A percentile compares a stretch with the other conserved stretches of the same genome.
These are phyloP conservation scores for Hippotragus niger DNA, from an alignment of 2,113 vertebrate genomes.

Conservation along the genomic window DNA sequence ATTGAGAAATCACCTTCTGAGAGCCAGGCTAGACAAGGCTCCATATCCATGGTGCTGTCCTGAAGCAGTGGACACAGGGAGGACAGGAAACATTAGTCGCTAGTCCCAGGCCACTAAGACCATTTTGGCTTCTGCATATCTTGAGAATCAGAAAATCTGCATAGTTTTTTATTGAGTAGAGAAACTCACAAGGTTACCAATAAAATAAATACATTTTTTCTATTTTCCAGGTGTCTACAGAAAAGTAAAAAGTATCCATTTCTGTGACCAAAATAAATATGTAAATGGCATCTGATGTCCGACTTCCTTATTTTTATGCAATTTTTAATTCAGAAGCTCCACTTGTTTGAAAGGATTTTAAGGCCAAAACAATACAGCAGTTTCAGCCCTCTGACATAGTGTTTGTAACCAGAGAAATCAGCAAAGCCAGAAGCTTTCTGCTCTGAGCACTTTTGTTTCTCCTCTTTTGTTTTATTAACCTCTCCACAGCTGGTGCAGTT, in stretches of 20 bases:
- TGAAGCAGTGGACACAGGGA: background rate
- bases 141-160: background rate
- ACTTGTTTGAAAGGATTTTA: slow-evolving; percentile 21
- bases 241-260: slow-evolving; percentile 2
- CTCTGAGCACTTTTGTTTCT: slow-evolving; percentile 50
- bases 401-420: slow-evolving; percentile 69
- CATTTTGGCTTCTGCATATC: background rate
- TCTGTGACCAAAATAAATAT: background rate
- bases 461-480: slow-evolving; percentile 76
- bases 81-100: background rate
- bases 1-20: slow-evolving; percentile 1
- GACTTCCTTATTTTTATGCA: background rate
- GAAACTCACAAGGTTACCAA: background rate
- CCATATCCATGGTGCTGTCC: background rate
- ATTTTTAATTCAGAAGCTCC: slow-evolving; percentile 31
- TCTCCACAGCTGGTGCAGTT: slow-evolving; percentile 76
- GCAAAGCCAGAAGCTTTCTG: slow-evolving; percentile 70
- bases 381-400: slow-evolving; percentile 38
- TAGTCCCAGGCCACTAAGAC: background rate
- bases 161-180: background rate
- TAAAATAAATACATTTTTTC: slow-evolving; percentile 13
- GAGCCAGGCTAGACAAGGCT: background rate
- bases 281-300: background rate
- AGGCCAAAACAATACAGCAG: background rate
- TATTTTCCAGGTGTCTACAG: background rate